These are phyloP conservation scores for Tipula confusa DNA, from an alignment of 2,888 invertebrate genomes.

Conservation along the genomic window DNA sequence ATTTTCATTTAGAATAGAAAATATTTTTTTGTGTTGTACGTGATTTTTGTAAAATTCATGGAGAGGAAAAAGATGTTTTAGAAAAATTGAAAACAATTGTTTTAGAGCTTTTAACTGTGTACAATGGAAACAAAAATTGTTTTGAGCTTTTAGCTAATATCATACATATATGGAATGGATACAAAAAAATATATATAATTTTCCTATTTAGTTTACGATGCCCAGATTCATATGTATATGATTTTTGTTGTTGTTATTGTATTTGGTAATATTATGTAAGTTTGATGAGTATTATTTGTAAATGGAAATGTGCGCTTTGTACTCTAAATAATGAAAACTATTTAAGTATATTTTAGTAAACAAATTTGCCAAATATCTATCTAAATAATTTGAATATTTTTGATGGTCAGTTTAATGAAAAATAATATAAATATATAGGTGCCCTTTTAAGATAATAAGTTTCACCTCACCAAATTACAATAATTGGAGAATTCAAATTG, in stretches of 20 bases:
- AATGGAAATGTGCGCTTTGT: background rate
- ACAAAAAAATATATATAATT: background rate
- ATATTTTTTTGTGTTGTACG: background rate
- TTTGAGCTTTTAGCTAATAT: slow-evolving; percentile 20
- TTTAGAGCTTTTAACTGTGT: slow-evolving; percentile 25
- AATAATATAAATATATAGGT: too few relatives aligned
- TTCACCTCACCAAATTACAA: too few relatives aligned
- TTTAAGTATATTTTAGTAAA: too few relatives aligned
- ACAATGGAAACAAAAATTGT: background rate
- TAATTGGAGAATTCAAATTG: too few relatives aligned
- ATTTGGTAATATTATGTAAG: background rate
- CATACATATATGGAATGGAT: background rate
- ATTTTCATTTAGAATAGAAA: slow-evolving; percentile 12
- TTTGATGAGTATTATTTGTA: background rate
- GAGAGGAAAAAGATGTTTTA: background rate
- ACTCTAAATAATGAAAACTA: slow-evolving; percentile 16
- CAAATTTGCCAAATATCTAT: background rate
- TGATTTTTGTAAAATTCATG: background rate
- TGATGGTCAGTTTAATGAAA: background rate
- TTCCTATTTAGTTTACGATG: background rate
- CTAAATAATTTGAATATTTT: background rate
- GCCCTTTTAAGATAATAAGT: background rate
- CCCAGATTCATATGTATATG: background rate
- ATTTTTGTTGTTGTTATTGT: background rate
- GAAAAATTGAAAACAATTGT: slow-evolving; percentile 25